phyloP scores from a whole-genome alignment of 2,888 invertebrate genomes.

The Stenurella melanura region DNA sequence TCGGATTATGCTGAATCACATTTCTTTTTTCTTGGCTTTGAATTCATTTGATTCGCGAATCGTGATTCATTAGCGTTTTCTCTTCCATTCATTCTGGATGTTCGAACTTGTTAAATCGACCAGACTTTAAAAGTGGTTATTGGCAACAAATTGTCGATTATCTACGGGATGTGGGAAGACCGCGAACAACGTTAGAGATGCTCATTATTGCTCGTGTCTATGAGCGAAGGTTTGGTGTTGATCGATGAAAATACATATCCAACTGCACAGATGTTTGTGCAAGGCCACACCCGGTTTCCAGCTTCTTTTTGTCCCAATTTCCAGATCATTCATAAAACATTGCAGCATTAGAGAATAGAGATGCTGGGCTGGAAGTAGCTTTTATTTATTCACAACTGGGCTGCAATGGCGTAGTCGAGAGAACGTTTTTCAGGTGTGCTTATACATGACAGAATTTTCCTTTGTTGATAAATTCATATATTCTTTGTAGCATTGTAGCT shows the following conservation, averaged over 20 bases:
- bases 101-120: conserved; percentile 1
- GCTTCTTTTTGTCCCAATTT: background rate
- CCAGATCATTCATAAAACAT: conserved; percentile 14
- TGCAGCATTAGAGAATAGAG: background rate
- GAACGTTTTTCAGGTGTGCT: background rate
- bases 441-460: background rate
- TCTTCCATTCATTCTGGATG: background rate
- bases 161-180: background rate
- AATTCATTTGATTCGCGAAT: background rate
- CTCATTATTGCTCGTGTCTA: no score
- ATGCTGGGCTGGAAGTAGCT: background rate
- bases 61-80: background rate
- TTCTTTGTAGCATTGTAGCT: background rate
- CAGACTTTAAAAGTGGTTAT: background rate
- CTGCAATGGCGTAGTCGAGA: background rate
- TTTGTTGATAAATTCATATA: background rate
- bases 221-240: conserved; percentile 7
- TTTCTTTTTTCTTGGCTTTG: background rate
- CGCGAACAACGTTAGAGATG: conserved; percentile 1
- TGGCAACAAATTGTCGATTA: background rate
- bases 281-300: conserved; percentile 20
- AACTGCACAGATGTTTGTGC: conserved; percentile 17
- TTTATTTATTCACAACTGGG: background rate
- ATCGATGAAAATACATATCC: conserved; percentile 30
- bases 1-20: background rate